Conservation (phyloP, 2,113 vertebrate species). For the Galbula dea region DNA sequence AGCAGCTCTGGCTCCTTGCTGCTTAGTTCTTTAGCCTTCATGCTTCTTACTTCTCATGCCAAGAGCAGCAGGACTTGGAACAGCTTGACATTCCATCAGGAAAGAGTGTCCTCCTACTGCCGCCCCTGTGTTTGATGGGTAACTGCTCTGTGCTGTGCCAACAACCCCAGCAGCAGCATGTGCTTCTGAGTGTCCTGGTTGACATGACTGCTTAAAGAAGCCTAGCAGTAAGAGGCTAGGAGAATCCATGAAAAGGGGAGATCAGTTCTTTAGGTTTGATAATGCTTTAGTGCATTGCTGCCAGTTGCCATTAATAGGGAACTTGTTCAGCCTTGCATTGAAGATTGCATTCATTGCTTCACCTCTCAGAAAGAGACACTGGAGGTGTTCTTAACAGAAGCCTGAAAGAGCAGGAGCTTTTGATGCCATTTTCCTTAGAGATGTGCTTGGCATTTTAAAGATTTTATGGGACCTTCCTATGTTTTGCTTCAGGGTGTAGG, state of each 20-base stretch:
- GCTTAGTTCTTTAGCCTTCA: too few relatives aligned
- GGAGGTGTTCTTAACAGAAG: not conserved
- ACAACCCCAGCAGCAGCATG: not conserved
- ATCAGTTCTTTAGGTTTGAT: not conserved
- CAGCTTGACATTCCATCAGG: not conserved
- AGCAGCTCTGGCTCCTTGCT: not conserved
- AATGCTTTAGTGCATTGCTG: not conserved
- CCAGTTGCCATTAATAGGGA: not conserved
- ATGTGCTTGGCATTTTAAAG: not conserved
- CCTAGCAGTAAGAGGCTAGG: not conserved
- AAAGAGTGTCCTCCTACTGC: not conserved
- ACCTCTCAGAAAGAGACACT: not conserved
- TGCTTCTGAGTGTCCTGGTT: not conserved
- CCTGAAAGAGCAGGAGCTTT: not conserved
- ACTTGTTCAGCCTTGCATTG: not conserved
- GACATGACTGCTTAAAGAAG: not conserved
- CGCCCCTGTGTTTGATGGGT: not conserved
- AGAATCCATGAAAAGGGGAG: not conserved
- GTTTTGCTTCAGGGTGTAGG: not conserved
- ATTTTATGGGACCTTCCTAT: not conserved
- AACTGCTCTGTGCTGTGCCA: not conserved
- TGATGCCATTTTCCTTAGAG: not conserved
- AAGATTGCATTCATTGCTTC: not conserved
- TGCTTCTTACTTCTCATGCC: not conserved
- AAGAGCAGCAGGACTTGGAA: not conserved